Evolutionary conservation across 2,888 invertebrate genomes (phyloP), one percentile per base, ranked within the genome.

Genomic region (Parthenolecanium corni): DNA sequence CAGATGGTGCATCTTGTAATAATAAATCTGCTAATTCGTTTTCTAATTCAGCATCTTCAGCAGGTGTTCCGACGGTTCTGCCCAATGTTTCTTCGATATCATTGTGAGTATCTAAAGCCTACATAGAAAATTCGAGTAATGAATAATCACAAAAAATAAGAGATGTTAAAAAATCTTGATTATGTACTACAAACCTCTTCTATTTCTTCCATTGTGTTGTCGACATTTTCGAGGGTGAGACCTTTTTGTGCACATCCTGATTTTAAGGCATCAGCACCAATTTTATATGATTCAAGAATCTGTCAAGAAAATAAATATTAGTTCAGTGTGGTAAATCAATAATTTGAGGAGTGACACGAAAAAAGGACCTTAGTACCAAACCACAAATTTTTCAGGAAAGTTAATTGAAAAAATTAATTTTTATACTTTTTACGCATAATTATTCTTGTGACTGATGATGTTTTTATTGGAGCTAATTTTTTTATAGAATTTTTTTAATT

Each of bases 191-290:
- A 71, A 70, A 85, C 84, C 69, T 88, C 87, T 69, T 80, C 80
- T 54, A 89, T 75, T 68, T 87, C 82, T 47, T 83, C 79, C 78
- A 89, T 82, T 0, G 86, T 81, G 67, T 86, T 82, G 68, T 80
- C 79, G 0, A 85, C 85, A 3, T 77, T 76, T 56, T 85, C 83
- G 68, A 85, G 84, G n/a, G 79, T 80, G 1, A 88, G 71, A 1
- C 81, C 82, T 79, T 31, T 31, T 16, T 52, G 52, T 12, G 4
- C 18, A 12, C 46, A 24, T 1, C 79, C 78, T 2, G 75, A 76
- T 69, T 85, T 84, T 71, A 89, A 76, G 0, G 86, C 82, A 66
- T 80, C 76, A 0, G 84, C 76, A 1, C 85, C 86, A 58, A 80
- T 78, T 72, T 85, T 84, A 70, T 77, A 82, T 0, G 82, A 78